Evolutionary conservation across 2,113 vertebrate species (phyloP).

Genomic region (Megalops atlanticus): DNA sequence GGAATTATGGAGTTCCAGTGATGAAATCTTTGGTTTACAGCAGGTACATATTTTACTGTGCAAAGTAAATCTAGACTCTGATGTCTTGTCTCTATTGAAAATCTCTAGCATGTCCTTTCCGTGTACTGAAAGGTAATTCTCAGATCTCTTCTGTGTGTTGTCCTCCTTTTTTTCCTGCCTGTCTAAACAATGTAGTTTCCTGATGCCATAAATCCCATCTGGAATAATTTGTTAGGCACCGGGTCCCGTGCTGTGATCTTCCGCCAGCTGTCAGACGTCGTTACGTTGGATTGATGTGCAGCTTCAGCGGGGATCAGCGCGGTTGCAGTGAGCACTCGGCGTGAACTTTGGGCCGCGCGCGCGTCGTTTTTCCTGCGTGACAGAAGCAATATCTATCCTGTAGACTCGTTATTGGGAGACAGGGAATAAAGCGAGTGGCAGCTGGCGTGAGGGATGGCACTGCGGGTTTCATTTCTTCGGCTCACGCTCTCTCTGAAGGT

Average conservation of each 20-base stretch:
- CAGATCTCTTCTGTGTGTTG: slow-evolving; percentile 6
- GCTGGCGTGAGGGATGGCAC: slow-evolving; percentile 12
- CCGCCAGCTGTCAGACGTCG: slow-evolving; percentile 37
- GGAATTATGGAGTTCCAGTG: no score
- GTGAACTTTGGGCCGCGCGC: slow-evolving; percentile 28
- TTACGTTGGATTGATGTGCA: slow-evolving; percentile 45
- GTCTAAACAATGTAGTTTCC: slow-evolving; percentile 17
- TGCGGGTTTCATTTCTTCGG: not conserved
- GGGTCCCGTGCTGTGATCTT: slow-evolving; percentile 28
- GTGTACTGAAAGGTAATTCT: not conserved
- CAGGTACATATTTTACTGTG: no score
- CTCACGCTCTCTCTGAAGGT: not conserved
- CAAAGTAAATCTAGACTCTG: no score
- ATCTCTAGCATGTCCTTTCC: not conserved
- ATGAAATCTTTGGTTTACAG: no score
- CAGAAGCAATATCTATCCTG: slow-evolving; percentile 40
- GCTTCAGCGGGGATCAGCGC: slow-evolving; percentile 49
- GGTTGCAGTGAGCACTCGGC: slow-evolving; percentile 34
- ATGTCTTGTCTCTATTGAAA: not conserved
- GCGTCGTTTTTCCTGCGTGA: slow-evolving; percentile 44
- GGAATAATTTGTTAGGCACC: slow-evolving; percentile 40
- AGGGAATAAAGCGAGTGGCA: slow-evolving; percentile 9
- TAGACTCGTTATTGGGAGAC: slow-evolving; percentile 32
- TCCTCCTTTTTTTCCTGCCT: slow-evolving; percentile 28
- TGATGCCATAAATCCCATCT: slow-evolving; percentile 33